These are phyloP conservation scores for Physeter macrocephalus DNA, from an alignment of 2,113 vertebrate species.

Conservation along the genomic window DNA sequence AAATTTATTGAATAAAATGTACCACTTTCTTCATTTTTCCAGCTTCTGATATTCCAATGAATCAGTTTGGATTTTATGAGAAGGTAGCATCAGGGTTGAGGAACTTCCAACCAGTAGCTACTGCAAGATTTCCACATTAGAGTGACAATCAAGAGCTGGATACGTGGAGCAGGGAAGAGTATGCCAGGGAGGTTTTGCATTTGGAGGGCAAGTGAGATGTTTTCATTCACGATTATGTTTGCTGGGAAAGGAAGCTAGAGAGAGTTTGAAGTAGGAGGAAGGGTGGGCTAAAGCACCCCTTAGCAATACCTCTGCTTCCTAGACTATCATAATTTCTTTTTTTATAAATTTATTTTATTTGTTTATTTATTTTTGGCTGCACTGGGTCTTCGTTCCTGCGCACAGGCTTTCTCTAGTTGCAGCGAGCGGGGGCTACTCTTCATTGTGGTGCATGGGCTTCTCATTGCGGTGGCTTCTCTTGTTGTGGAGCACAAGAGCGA, in stretches of 20 bases:
- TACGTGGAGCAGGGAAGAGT: accelerated
- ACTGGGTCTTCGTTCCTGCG: no score
- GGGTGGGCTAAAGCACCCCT: neutral
- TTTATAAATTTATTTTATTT: no score
- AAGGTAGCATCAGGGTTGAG: neutral
- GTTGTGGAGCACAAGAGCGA: accelerated
- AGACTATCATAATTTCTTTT: neutral
- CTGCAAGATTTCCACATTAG: neutral
- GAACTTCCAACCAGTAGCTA: neutral
- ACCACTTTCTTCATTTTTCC: neutral
- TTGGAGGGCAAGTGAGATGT: neutral
- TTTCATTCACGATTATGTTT: neutral
- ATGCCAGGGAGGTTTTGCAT: neutral
- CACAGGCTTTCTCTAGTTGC: no score
- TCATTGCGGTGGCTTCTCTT: no score
- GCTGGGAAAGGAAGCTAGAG: neutral
- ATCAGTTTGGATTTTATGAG: neutral
- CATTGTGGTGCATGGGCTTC: no score
- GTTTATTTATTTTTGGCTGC: no score
- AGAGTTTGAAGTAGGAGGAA: neutral
- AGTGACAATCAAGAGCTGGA: neutral
- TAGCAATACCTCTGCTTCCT: neutral
- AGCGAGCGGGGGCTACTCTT: no score
- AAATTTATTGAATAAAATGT: neutral
- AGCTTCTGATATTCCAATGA: neutral